Conservation (phyloP, 2,113 vertebrate genomes). For the Callorhinus ursinus region DNA sequence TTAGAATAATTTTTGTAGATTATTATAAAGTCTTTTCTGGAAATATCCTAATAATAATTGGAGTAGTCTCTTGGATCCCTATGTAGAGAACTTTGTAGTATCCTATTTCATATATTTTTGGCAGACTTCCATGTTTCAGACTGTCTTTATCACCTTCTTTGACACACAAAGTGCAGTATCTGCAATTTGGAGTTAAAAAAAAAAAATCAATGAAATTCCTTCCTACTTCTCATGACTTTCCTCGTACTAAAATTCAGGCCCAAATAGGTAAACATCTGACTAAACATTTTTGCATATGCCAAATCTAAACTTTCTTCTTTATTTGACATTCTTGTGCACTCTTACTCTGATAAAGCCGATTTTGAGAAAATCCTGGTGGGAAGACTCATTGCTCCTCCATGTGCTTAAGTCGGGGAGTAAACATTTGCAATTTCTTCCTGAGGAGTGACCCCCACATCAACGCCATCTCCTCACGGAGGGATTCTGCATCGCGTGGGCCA, state of each 20-base stretch:
- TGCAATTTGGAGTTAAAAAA: not conserved
- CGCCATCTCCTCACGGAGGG: fast-evolving
- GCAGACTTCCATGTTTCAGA: not conserved
- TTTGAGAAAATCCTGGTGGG: fast-evolving
- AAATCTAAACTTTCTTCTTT: not conserved
- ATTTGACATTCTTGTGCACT: not conserved
- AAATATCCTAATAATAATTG: not conserved
- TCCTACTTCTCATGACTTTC: not conserved
- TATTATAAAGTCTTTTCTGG: not conserved
- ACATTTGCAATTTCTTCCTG: fast-evolving
- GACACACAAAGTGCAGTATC: not conserved
- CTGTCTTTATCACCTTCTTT: constrained; percentile 7
- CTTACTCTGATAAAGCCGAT: not conserved
- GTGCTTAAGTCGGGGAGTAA: not conserved
- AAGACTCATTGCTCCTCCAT: fast-evolving
- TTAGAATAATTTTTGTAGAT: not conserved
- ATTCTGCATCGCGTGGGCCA: fast-evolving
- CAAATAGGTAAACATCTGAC: not conserved
- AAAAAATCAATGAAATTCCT: not conserved
- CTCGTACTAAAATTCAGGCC: not conserved
- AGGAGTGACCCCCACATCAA: fast-evolving
- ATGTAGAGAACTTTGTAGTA: not conserved
- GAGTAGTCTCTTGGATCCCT: not conserved
- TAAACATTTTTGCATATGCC: not conserved
- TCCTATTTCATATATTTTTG: not conserved